phyloP scores from a whole-genome alignment of 2,888 invertebrate genomes.

The Brenthis hecate region DNA sequence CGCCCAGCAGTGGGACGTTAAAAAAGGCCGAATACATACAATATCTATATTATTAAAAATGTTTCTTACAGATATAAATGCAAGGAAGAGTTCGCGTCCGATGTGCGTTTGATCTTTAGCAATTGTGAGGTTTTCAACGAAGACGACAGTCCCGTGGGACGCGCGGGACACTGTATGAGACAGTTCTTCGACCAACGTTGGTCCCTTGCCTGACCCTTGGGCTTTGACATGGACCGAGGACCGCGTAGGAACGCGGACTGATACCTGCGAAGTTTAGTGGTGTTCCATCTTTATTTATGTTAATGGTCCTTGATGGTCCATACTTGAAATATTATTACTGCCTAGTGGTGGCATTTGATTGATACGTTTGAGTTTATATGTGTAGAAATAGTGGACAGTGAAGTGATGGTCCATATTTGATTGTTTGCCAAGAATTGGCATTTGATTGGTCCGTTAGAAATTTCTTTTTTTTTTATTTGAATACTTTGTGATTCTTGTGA shows the following conservation, averaged over 20 bases:
- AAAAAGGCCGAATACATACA: neutral
- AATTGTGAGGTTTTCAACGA: slow-evolving; percentile 99
- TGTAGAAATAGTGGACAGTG: slow-evolving; percentile 5
- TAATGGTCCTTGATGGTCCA: too few relatives aligned
- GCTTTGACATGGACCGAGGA: slow-evolving; percentile 1
- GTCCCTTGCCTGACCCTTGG: slow-evolving; percentile 60
- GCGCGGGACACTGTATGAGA: slow-evolving; percentile 96
- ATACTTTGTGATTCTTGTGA: too few relatives aligned
- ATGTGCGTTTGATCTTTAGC: slow-evolving; percentile 96
- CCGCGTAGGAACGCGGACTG: neutral
- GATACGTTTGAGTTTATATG: too few relatives aligned
- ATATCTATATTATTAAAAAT: neutral
- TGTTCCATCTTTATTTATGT: too few relatives aligned
- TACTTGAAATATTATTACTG: too few relatives aligned
- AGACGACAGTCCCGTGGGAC: slow-evolving; percentile 98
- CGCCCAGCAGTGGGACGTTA: too few relatives aligned
- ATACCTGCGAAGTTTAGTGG: too few relatives aligned
- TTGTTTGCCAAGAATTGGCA: neutral
- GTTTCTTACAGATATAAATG: slow-evolving; percentile 90
- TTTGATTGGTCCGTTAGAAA: neutral
- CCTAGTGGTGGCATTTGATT: too few relatives aligned
- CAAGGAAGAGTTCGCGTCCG: slow-evolving; percentile 94
- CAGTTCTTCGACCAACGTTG: slow-evolving; percentile 96
- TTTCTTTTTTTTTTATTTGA: too few relatives aligned
- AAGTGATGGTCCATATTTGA: slow-evolving; percentile 12